Evolutionary conservation across 2,113 vertebrate species (phyloP), one percentile per base, ranked within the genome.

Genomic region (Mugil cephalus): DNA sequence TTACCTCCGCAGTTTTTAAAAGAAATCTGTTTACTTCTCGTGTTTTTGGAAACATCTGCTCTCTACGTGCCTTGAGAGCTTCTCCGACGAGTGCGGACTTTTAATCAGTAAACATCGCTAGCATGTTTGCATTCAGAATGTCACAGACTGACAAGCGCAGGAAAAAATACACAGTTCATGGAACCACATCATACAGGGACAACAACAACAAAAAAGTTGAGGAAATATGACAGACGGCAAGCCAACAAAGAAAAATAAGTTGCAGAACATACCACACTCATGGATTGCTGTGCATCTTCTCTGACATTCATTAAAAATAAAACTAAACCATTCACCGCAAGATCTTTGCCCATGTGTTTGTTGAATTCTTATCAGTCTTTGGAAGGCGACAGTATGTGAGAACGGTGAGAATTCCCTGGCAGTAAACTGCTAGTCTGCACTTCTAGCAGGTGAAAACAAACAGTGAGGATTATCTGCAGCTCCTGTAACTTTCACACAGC

Each of bases 391-490:
- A 34, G 4, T 8, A 34, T 51, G 45, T 21, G 6, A 1, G 19
- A 36, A 7, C 21, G 7, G 24, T 62, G 66, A 63, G 50, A 69
- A 47, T 13, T 11, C 56, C 46, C 40, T 6, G 45, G n/a, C 40
- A 35, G 34, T 54, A 35, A 80, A 62, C 47, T 24, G 55, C 9
- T 48, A 69, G 72, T 76, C 63, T 61, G 69, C 54, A 15, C 43
- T 36, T 12, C 6, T 19, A 8, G 40, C 40, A 62, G 42, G 62
- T 66, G 53, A 83, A 85, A 83, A 77, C 77, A 88, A 83, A 81
- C 80, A 52, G 13, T 0, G 35, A 7, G 21, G 66, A 52, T 58
- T 55, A 50, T 74, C 38, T 55, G 47, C 46, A 38, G 74, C 30
- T 42, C 4, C n/a, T 12, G 14, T 38, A 54, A n/a, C 18, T 63